Percentiles rank a stretch among this genome's conserved stretches.
phyloP scores from a whole-genome alignment of 37 sponge, comb jelly and placozoan genomes.

The Ephydatia muelleri region DNA sequence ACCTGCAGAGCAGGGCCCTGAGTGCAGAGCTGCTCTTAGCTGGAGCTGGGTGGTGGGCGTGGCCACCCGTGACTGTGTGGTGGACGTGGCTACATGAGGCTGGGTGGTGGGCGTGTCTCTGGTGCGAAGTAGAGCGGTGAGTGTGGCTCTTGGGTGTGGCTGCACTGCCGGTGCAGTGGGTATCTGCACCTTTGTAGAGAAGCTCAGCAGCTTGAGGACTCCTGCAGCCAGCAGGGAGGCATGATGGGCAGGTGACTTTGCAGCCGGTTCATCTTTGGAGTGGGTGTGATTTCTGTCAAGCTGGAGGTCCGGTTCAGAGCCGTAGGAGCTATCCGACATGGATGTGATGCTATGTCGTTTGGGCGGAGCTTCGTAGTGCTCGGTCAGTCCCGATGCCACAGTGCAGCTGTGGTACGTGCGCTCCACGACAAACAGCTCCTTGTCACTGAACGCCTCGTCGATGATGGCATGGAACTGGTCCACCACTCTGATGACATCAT shows the following conservation, averaged over 20 bases:
- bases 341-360: slow-evolving; percentile 1
- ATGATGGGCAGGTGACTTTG: slow-evolving; percentile 11
- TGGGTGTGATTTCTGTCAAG: background rate
- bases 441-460: slow-evolving; percentile 48
- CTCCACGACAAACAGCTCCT: slow-evolving; percentile 64
- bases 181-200: slow-evolving; percentile 27
- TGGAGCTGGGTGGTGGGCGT: slow-evolving; percentile 44
- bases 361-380: background rate
- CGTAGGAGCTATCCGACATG: slow-evolving; percentile 49
- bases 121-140: too few relatives aligned
- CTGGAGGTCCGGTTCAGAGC: slow-evolving; percentile 16
- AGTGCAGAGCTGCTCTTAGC: slow-evolving; percentile 75
- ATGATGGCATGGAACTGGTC: slow-evolving; percentile 67
- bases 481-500: slow-evolving; percentile 50
- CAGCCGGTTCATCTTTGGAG: background rate
- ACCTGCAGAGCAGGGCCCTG: slow-evolving; percentile 70
- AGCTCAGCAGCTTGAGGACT: slow-evolving; percentile 61
- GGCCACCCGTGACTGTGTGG: background rate
- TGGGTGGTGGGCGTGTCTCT: too few relatives aligned
- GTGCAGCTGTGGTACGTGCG: slow-evolving; percentile 60
- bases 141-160: too few relatives aligned
- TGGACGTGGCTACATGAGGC: background rate
- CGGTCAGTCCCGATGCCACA: slow-evolving; percentile 56
- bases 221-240: slow-evolving; percentile 56
- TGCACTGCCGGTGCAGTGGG: background rate